Base-by-base conservation (phyloP, 1,140 invertebrate species). In the Odontomachus brunneus region DNA sequence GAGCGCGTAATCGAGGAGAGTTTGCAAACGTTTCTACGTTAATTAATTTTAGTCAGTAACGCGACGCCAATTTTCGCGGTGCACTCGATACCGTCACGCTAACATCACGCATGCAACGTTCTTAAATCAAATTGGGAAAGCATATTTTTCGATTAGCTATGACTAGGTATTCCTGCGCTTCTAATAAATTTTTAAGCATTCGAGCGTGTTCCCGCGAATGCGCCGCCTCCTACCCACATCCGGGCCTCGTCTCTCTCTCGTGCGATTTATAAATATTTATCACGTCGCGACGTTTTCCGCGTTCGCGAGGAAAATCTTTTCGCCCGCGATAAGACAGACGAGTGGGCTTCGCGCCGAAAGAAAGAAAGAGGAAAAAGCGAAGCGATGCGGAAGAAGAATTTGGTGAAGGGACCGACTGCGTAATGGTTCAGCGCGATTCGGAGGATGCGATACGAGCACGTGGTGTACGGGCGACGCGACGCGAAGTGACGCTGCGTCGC, bases 211-310 rank as follows among this genome's bases (percentile, higher is more conserved):
- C 62, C 19, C 51, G 38, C n/a, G n/a, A 49, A 69, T 57, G 24
- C 67, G 22, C 22, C 24, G 9, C 9, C 38, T 44, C 38, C 38
- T 11, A 11, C 38, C 38, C 38, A 44, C 38, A 11, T 11, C 9
- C 38, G 9, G 38, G 9, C 29, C 29, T 44, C 15, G 24, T 26
- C 69, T n/a, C n/a, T n/a, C n/a, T n/a, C n/a, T n/a, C n/a, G 26
- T 29, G 22, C 38, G 51, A 62, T 82, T 82, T 82, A 73, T 82
- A 82, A 82, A 74, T 82, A 82, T 82, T 82, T 74, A 82, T 74
- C 59, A 74, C 55, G 57, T 26, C 5, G 38, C 69, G 14, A 12
- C 44, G n/a, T 62, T 80, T 71, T 82, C 48, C 57, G 55, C 55
- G 44, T 44, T 62, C 3, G 26, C 69, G 17, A 62, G 44, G 19